phyloP scores from a whole-genome alignment of 2,113 vertebrate species.

The Leiothrix lutea region DNA sequence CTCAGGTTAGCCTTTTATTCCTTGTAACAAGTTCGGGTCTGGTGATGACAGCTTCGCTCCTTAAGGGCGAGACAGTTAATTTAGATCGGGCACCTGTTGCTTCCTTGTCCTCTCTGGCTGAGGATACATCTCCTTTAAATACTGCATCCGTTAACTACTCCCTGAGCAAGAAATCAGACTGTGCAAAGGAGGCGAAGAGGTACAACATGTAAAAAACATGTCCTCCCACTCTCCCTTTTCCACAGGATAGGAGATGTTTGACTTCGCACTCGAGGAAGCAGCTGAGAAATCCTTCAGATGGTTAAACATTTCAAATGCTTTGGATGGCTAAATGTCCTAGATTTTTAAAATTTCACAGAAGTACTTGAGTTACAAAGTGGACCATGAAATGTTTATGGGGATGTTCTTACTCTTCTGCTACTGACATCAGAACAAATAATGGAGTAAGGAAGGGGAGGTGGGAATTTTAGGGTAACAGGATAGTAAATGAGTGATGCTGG shows the following conservation, averaged over 20 bases:
- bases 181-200: constrained; percentile 57
- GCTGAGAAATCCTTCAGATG: constrained; percentile 61
- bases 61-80: background rate
- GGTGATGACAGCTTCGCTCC: constrained; percentile 34
- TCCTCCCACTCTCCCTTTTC: constrained; percentile 57
- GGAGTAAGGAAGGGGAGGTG: background rate
- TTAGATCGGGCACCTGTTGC: constrained; percentile 2
- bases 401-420: background rate
- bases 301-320: constrained; percentile 22
- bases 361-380: background rate
- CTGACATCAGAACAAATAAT: background rate
- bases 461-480: background rate
- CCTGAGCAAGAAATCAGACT: background rate
- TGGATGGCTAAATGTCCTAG: constrained; percentile 24
- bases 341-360: background rate
- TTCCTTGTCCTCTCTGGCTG: constrained; percentile 5
- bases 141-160: background rate
- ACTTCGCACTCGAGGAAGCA: constrained; percentile 38
- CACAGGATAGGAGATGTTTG: constrained; percentile 38
- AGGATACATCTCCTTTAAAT: constrained; percentile 4
- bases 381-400: background rate
- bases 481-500: background rate
- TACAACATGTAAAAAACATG: constrained; percentile 61
- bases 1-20: constrained; percentile 7
- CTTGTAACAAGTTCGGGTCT: background rate